Conservation (phyloP, 23 tunicate genomes). For the Halocynthia roretzi region DNA sequence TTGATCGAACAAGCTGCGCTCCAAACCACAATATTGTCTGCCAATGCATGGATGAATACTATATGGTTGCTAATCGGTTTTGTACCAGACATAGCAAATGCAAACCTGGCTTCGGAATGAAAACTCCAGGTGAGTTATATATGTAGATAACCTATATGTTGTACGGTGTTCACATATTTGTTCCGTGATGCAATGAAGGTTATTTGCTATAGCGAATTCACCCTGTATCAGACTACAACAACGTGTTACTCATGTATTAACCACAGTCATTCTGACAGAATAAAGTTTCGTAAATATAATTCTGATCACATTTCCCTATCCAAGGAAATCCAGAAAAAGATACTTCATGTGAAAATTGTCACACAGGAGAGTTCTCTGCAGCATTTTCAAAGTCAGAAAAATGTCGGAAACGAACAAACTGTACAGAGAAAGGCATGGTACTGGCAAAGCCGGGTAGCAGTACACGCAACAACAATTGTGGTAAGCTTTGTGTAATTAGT, state of each 20-base stretch:
- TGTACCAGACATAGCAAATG: slow-evolving; percentile 22
- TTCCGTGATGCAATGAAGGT: too few relatives aligned
- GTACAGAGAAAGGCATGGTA: background rate
- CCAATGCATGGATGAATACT: slow-evolving; percentile 15
- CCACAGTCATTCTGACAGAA: too few relatives aligned
- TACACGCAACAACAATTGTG: slow-evolving; percentile 2
- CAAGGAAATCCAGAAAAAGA: background rate
- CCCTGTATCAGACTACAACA: too few relatives aligned
- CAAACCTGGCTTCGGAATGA: slow-evolving; percentile 22
- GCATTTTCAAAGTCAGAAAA: background rate
- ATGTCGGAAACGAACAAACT: background rate
- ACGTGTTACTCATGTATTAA: too few relatives aligned
- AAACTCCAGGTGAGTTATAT: slow-evolving; percentile 3
- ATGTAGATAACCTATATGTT: background rate
- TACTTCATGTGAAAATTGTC: slow-evolving; percentile 1
- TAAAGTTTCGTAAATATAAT: background rate
- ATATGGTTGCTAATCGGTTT: background rate
- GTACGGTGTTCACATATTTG: too few relatives aligned
- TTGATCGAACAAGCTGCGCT: background rate
- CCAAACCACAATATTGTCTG: slow-evolving; percentile 11
- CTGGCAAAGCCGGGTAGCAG: background rate
- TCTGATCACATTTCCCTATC: background rate
- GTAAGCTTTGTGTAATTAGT: background rate
- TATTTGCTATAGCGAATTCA: too few relatives aligned
- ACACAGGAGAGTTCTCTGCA: background rate